Conservation (phyloP, 2,797 vertebrate genomes). For the Selene dorsalis region DNA sequence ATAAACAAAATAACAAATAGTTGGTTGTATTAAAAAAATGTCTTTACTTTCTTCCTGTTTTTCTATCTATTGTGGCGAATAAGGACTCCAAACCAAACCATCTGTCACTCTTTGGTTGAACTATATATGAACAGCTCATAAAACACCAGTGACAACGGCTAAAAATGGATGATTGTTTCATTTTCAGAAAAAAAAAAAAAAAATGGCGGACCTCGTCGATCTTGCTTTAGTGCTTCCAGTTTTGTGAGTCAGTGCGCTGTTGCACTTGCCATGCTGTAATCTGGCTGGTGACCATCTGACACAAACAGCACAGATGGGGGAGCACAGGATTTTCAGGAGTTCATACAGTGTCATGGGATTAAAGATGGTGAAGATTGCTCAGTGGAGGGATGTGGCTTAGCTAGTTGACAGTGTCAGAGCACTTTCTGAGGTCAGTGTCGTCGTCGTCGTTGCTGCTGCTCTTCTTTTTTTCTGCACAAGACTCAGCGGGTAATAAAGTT, state of each 20-base stretch:
- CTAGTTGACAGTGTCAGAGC: constrained; percentile 3
- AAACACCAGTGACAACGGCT: neutral
- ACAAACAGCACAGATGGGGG: neutral
- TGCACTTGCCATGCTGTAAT: constrained; percentile 18
- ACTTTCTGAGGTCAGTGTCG: constrained; percentile 16
- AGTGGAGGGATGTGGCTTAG: constrained; percentile 14
- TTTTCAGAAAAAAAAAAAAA: neutral
- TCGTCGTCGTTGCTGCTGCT: constrained; percentile 11
- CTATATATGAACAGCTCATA: neutral
- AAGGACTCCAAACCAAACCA: neutral
- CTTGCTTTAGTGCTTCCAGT: neutral
- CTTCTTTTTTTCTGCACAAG: constrained; percentile 3
- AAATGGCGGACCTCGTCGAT: neutral
- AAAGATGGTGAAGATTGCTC: constrained; percentile 42
- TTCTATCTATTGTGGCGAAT: neutral
- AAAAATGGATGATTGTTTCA: neutral
- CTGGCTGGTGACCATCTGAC: constrained; percentile 34
- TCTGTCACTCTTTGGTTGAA: neutral
- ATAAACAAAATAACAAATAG: neutral
- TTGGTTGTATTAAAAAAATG: neutral
- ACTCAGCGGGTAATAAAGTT: constrained; percentile 9
- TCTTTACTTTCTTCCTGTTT: neutral
- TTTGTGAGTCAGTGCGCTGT: neutral
- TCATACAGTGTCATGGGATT: constrained; percentile 41
- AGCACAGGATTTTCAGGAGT: constrained; percentile 22